These are phyloP conservation scores for Andrena dorsata DNA, from an alignment of 2,888 invertebrate genomes.

Conservation along the genomic window DNA sequence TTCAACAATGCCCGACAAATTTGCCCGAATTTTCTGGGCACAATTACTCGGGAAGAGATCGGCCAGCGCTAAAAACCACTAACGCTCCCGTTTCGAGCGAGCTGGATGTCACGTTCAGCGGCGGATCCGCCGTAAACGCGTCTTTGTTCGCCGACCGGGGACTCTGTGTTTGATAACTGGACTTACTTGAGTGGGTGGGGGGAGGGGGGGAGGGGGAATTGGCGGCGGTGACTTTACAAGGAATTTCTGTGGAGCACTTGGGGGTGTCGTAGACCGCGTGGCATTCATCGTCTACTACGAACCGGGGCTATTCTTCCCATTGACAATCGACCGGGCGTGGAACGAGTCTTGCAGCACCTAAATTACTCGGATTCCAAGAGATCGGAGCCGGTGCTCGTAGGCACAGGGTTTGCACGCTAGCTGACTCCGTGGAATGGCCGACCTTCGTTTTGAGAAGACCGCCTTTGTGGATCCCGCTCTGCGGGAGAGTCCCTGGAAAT, in stretches of 20 bases:
- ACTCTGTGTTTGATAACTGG: constrained; percentile 34
- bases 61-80: constrained; percentile 2
- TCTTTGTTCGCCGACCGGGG: constrained; percentile 19
- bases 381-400: constrained; percentile 22
- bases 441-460: constrained; percentile 37
- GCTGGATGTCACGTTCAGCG: constrained; percentile 20
- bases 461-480: constrained; percentile 30
- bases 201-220: neutral
- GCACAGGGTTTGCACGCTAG: constrained; percentile 38
- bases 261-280: constrained; percentile 58
- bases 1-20: no score
- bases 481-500: constrained; percentile 36
- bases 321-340: constrained; percentile 58
- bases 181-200: neutral
- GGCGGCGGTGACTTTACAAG: constrained; percentile 42
- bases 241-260: constrained; percentile 62
- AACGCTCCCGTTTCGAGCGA: neutral
- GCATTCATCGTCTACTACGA: constrained; percentile 59
- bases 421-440: constrained; percentile 40
- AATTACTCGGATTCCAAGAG: constrained; percentile 65
- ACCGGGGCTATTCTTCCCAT: constrained; percentile 59
- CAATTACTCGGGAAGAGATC: neutral
- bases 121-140: constrained; percentile 11
- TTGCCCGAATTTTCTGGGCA: no score
- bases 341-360: constrained; percentile 56